A percentile compares a stretch with the other conserved stretches of the same genome.
These are phyloP conservation scores for Crocodylus rhombifer DNA, from an alignment of 2,797 vertebrate species.

Conservation along the genomic window DNA sequence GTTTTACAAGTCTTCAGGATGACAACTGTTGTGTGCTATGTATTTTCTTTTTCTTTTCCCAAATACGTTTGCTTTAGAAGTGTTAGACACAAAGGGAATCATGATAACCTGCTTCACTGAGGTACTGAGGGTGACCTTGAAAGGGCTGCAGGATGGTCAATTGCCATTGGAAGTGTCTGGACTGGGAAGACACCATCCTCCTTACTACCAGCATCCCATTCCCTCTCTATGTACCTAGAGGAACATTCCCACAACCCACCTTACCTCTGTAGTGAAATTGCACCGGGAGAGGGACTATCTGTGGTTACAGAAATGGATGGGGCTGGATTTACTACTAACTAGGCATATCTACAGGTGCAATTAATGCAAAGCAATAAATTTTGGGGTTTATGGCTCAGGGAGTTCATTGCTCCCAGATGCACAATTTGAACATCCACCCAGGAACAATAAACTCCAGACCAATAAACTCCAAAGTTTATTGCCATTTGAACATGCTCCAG, in stretches of 20 bases:
- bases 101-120: neutral
- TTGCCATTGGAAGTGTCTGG: neutral
- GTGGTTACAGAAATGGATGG: neutral
- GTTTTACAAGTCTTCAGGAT: neutral
- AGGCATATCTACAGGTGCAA: no score
- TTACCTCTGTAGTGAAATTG: neutral
- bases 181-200: neutral
- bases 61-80: neutral
- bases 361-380: no score
- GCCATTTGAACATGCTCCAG: no score
- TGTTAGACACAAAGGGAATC: neutral
- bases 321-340: neutral
- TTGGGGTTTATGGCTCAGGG: no score
- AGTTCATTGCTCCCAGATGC: no score
- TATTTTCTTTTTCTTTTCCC: neutral
- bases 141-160: neutral
- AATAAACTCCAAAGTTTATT: no score
- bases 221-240: neutral
- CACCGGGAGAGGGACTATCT: neutral
- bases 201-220: neutral
- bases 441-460: no score
- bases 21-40: neutral
- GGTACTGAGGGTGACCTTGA: neutral
- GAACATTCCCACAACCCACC: neutral
- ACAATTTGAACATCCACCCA: no score